phyloP scores from a whole-genome alignment of 35 echinoderm and acorn worm species.

The Apostichopus japonicus region DNA sequence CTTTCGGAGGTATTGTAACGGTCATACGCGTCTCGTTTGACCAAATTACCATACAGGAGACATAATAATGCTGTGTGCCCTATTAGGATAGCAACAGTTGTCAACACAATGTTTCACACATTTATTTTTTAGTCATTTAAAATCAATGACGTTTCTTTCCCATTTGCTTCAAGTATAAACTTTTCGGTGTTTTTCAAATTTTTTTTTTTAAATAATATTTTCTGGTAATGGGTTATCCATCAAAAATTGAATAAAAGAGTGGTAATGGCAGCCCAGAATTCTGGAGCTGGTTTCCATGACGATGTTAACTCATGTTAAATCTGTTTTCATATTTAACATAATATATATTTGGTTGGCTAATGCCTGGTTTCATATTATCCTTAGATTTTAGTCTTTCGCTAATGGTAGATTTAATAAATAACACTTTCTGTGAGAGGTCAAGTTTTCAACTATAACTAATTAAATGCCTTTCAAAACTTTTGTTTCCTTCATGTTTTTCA shows the following conservation, averaged over 20 bases:
- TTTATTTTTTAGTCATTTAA: too few relatives aligned
- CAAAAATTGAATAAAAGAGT: background rate
- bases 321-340: background rate
- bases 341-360: background rate
- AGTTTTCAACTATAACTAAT: background rate
- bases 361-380: background rate
- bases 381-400: slow-evolving; percentile 13
- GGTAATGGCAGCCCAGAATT: background rate
- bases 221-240: too few relatives aligned
- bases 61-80: too few relatives aligned
- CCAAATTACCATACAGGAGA: too few relatives aligned
- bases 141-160: too few relatives aligned
- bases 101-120: too few relatives aligned
- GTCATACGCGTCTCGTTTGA: too few relatives aligned
- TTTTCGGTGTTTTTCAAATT: too few relatives aligned
- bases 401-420: background rate
- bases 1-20: too few relatives aligned
- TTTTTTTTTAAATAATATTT: too few relatives aligned
- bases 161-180: too few relatives aligned
- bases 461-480: background rate
- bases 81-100: too few relatives aligned
- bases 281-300: background rate
- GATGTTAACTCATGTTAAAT: background rate
- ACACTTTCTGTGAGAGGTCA: background rate
- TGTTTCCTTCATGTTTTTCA: background rate